These are phyloP conservation scores for Corythornis madagascariensis DNA, from an alignment of 2,113 vertebrate genomes.

Conservation along the genomic window DNA sequence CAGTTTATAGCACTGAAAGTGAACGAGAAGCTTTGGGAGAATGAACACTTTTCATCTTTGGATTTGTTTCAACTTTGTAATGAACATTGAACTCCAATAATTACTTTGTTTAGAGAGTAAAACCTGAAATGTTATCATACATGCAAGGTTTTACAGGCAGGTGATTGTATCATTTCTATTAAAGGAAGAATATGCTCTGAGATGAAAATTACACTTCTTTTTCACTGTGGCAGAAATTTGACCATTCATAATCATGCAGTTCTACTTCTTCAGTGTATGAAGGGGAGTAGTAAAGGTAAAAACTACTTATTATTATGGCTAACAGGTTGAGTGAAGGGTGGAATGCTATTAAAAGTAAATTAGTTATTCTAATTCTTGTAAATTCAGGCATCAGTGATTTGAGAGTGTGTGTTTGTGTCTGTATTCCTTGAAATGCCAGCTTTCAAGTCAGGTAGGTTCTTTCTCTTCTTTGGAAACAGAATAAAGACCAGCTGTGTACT, in stretches of 20 bases:
- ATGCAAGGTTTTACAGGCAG: conserved; percentile 62
- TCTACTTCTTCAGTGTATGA: background rate
- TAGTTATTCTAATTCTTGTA: background rate
- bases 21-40: conserved; percentile 9
- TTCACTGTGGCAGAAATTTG: conserved; percentile 4
- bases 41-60: conserved; percentile 8
- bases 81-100: conserved; percentile 57
- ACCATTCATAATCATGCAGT: background rate
- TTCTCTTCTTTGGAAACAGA: conserved; percentile 26
- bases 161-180: conserved; percentile 52
- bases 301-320: background rate
- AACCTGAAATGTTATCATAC: conserved; percentile 63
- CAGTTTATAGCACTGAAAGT: conserved; percentile 18
- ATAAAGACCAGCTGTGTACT: conserved; percentile 6
- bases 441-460: background rate
- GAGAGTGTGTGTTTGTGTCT: background rate
- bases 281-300: background rate
- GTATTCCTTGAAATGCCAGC: background rate
- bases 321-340: background rate
- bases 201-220: conserved; percentile 10
- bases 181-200: conserved; percentile 20
- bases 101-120: conserved; percentile 57
- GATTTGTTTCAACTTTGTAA: conserved; percentile 44
- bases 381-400: background rate
- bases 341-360: background rate